These are phyloP conservation scores for Cheilosia variabilis DNA, from an alignment of 2,888 invertebrate species.

Conservation along the genomic window DNA sequence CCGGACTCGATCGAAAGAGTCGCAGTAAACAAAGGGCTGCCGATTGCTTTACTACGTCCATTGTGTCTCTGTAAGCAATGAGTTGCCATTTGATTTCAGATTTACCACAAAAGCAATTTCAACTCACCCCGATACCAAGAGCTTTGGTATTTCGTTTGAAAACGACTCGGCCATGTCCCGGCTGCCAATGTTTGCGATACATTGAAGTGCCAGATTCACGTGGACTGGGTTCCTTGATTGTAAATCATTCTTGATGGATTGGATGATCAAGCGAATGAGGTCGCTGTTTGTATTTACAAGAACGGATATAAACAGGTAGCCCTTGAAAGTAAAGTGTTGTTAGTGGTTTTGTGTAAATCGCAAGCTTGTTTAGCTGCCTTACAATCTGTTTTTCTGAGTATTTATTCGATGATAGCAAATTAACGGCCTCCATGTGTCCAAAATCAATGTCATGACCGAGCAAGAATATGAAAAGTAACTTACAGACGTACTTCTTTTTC, in stretches of 20 bases:
- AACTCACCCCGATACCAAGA: constrained; percentile 96
- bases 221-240: constrained; percentile 98
- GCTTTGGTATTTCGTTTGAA: constrained; percentile 98
- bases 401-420: constrained; percentile 99
- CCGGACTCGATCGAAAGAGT: constrained; percentile 96
- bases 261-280: constrained; percentile 99
- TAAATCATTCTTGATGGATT: constrained; percentile 99
- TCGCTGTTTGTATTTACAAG: constrained; percentile 99
- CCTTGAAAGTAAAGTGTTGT: constrained; percentile 86
- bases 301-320: constrained; percentile 99
- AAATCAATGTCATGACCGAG: constrained; percentile 99
- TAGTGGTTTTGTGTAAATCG: not conserved
- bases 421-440: constrained; percentile 99
- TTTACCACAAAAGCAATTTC: not conserved
- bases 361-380: constrained; percentile 80
- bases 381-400: constrained; percentile 99
- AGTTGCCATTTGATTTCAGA: constrained; percentile 1
- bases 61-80: constrained; percentile 91
- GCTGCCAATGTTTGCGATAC: constrained; percentile 99
- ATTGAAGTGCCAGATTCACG: constrained; percentile 98
- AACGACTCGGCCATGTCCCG: constrained; percentile 99
- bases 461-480: constrained; percentile 99
- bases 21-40: constrained; percentile 98
- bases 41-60: constrained; percentile 99
- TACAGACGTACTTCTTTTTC: constrained; percentile 99